Base-by-base conservation (phyloP, 2,888 invertebrate species). In the Sminthurinus aureus region DNA sequence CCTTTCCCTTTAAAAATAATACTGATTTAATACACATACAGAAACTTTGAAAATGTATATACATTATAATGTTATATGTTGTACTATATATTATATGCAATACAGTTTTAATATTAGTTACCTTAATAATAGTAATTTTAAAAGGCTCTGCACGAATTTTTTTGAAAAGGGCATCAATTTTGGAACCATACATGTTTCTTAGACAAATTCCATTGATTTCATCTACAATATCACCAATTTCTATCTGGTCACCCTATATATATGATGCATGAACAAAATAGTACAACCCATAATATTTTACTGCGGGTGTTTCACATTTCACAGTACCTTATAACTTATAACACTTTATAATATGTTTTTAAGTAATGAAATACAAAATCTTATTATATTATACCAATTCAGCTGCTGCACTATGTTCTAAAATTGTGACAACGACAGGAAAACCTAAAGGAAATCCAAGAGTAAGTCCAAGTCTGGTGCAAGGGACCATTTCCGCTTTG, bases 171-270 rank as follows among this genome's bases (percentile, higher is more conserved):
- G 90, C 89, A 77, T 90, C 90, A 75, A 93, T 89, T 83, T 91
- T 91, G 8, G 92, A 92, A 87, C 91, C 91, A 24, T 90, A 91
- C 71, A 90, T 90, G 9, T 91, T 89, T 81, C 91, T 91, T 81
- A 93, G 91, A 15, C 90, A 90, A 82, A 91, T 90, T n/a, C 92
- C 93, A 89, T 93, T 93, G 87, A 94, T 90, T 88, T 93, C 93
- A 88, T 93, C 93, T 81, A 94, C 89, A 26, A 94, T 90, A 89
- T 94, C 94, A 8, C 94, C 94, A 64, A 92, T 89, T 89, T 92
- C 91, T 69, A 94, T 91, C 26, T 58, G 22, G 66, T 79, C 66
- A 52, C 79, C 69, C 83, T 83, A 26, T 20, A 58, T 4, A 38
- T 38, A 38, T 38, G 38, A 38, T 38, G 38, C 38, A 38, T 38